phyloP scores from a whole-genome alignment of 1,140 invertebrate species.

The Mesaphorura yosii region DNA sequence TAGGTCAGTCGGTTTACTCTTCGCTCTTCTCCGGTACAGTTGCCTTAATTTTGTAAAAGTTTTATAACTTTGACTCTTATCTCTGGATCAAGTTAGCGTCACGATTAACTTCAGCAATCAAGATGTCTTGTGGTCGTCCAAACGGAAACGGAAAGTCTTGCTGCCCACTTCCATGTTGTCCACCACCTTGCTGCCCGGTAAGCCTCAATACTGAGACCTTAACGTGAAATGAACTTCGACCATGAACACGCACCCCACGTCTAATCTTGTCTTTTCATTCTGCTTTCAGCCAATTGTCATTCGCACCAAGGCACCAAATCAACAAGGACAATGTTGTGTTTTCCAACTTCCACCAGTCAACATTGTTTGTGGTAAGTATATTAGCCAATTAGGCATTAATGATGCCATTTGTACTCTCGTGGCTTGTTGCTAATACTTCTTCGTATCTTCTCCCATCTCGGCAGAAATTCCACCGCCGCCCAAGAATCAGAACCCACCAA shows the following conservation, averaged over 20 bases:
- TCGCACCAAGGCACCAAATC: conserved; percentile 22
- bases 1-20: no score
- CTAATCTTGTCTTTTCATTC: no score
- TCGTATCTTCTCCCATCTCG: no score
- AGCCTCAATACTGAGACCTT: not conserved
- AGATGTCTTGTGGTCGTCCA: conserved; percentile 25
- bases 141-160: not conserved
- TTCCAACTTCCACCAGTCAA: conserved; percentile 31
- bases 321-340: conserved; percentile 31
- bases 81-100: no score
- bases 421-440: no score
- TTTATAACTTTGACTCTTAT: no score
- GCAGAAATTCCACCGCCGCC: conserved; percentile 31
- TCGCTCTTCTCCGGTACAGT: no score
- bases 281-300: conserved; percentile 28
- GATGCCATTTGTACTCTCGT: not conserved
- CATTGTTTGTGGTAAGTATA: conserved; percentile 27
- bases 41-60: no score
- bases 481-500: conserved; percentile 26
- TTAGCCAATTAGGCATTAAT: not conserved
- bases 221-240: not conserved
- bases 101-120: no score
- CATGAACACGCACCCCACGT: no score
- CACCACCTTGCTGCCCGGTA: conserved; percentile 25
- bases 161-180: conserved; percentile 17